A percentile compares a stretch with the other conserved stretches of the same genome.
Evolutionary conservation across 2,797 vertebrate species (phyloP).

Genomic region (Todus mexicanus): DNA sequence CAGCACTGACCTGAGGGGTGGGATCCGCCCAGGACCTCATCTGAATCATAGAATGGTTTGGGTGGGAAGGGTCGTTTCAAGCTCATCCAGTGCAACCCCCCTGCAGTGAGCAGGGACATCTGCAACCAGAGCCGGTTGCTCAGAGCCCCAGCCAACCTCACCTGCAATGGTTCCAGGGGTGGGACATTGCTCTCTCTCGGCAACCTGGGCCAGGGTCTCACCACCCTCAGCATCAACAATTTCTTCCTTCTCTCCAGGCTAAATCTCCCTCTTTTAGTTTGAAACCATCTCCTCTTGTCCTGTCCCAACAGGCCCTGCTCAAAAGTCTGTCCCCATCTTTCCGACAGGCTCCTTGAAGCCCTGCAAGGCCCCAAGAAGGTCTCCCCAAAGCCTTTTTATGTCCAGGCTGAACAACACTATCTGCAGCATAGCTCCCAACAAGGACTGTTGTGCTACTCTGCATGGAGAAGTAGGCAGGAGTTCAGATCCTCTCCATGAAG

Average conservation of each 20-base stretch:
- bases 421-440: rapidly evolving
- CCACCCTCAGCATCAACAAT: background rate
- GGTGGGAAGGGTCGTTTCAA: background rate
- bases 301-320: background rate
- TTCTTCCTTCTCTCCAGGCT: background rate
- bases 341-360: background rate
- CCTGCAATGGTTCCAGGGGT: background rate
- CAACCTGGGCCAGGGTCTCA: background rate
- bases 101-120: background rate
- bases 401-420: background rate
- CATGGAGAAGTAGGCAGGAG: background rate
- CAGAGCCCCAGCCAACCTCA: background rate
- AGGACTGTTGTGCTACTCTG: background rate
- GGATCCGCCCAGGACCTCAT: background rate
- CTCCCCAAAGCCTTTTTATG: background rate
- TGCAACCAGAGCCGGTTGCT: background rate
- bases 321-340: background rate
- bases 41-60: background rate
- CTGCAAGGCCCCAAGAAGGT: background rate
- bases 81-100: background rate
- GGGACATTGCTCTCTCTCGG: background rate
- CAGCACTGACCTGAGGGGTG: background rate
- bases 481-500: background rate
- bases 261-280: too few relatives aligned
- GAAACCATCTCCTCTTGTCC: background rate